These are phyloP conservation scores for Heliothis subflexa DNA, from an alignment of 1,140 invertebrate genomes.

Conservation along the genomic window DNA sequence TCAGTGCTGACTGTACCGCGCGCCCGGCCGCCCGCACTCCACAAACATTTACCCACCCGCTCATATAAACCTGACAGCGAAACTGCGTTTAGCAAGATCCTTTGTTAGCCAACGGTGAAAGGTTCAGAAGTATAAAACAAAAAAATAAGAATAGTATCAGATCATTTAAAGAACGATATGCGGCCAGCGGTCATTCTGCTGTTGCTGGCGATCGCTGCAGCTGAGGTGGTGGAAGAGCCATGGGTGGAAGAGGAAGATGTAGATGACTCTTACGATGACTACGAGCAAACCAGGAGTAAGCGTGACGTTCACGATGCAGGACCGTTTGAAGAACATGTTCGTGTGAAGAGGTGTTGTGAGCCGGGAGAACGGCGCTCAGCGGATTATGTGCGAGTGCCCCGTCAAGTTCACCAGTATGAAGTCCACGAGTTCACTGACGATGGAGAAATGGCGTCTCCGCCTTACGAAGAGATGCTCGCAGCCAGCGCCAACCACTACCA, in stretches of 20 bases:
- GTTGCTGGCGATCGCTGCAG: slow-evolving; percentile 63
- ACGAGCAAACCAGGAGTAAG: slow-evolving; percentile 62
- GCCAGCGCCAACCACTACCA: slow-evolving; percentile 81
- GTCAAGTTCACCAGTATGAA: slow-evolving; percentile 84
- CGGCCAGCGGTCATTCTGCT: slow-evolving; percentile 65
- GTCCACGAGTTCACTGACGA: slow-evolving; percentile 85
- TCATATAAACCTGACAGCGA: slow-evolving; percentile 57
- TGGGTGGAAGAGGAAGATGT: slow-evolving; percentile 79
- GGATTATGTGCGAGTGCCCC: slow-evolving; percentile 62
- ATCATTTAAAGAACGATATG: slow-evolving; percentile 68
- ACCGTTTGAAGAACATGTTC: slow-evolving; percentile 66
- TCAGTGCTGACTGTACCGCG: slow-evolving; percentile 56
- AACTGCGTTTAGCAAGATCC: slow-evolving; percentile 59
- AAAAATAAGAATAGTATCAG: slow-evolving; percentile 64
- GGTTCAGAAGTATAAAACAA: slow-evolving; percentile 74
- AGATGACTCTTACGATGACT: slow-evolving; percentile 71
- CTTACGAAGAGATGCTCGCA: slow-evolving; percentile 78
- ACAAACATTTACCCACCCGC: slow-evolving; percentile 60
- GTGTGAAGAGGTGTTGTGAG: slow-evolving; percentile 67
- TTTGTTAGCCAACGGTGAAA: slow-evolving; percentile 74
- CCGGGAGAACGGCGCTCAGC: slow-evolving; percentile 63
- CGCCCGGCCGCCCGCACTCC: slow-evolving; percentile 54
- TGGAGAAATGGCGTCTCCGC: slow-evolving; percentile 68
- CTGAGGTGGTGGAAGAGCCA: slow-evolving; percentile 68
- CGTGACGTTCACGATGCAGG: slow-evolving; percentile 64